Percentiles rank a stretch among this genome's conserved stretches.
Evolutionary conservation across 1,140 invertebrate genomes (phyloP).

Genomic region (Wasmannia auropunctata): DNA sequence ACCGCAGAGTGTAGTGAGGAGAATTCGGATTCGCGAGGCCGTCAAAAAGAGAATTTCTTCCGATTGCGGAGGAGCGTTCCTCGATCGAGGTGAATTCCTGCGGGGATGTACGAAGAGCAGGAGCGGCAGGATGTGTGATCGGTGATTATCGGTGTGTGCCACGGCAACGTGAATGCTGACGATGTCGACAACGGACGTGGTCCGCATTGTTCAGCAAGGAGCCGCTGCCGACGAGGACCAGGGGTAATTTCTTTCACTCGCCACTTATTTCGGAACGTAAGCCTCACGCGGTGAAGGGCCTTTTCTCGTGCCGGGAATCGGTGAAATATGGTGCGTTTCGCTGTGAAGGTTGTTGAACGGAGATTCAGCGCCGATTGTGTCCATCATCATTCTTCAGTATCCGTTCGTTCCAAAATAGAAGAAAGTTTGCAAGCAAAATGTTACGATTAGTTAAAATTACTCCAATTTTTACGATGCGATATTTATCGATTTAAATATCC

Average conservation of each 20-base stretch:
- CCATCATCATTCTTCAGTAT: not conserved
- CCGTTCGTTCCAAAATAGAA: not conserved
- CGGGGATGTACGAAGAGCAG: not conserved
- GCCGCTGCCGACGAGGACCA: conserved; percentile 73
- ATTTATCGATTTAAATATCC: not conserved
- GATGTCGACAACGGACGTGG: conserved; percentile 79
- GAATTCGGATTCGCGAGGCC: conserved; percentile 13
- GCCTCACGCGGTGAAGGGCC: conserved; percentile 25
- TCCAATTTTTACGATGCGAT: not conserved
- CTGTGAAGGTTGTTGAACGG: conserved; percentile 20
- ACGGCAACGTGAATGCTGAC: conserved; percentile 31
- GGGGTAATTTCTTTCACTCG: conserved; percentile 70
- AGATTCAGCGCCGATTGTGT: not conserved
- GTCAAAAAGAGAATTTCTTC: not conserved
- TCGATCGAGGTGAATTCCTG: conserved; percentile 15
- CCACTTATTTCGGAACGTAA: conserved; percentile 33
- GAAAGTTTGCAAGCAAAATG: not conserved
- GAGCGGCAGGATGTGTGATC: conserved; percentile 58
- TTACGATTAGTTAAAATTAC: not conserved
- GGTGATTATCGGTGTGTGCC: conserved; percentile 32
- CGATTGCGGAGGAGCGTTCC: not conserved
- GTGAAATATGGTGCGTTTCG: not conserved
- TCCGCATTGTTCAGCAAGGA: conserved; percentile 74
- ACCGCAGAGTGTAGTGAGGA: not conserved
- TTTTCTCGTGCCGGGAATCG: not conserved